phyloP scores from a whole-genome alignment of 2,888 invertebrate genomes.

The Rhodophaea formosa region DNA sequence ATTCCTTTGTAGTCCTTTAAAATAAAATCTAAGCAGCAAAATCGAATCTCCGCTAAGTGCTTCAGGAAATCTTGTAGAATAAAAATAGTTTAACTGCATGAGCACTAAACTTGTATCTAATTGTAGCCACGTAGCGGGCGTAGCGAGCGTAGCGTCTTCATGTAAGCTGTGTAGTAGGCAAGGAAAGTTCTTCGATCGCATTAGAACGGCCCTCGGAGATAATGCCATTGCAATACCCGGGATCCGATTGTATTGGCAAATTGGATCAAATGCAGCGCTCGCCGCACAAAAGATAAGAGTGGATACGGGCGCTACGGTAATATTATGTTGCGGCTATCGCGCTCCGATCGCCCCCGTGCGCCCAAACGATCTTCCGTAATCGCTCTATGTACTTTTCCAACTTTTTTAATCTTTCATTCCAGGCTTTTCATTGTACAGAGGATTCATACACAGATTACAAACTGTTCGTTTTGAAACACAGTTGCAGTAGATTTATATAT shows the following conservation, averaged over 20 bases:
- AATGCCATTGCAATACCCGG: slow-evolving; percentile 78
- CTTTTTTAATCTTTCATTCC: slow-evolving; percentile 48
- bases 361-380: slow-evolving; percentile 48
- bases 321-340: slow-evolving; percentile 66
- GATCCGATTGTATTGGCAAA: slow-evolving; percentile 81
- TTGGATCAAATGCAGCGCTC: slow-evolving; percentile 81
- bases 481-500: too few relatives aligned
- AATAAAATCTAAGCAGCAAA: slow-evolving; percentile 15
- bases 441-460: slow-evolving; percentile 43
- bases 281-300: slow-evolving; percentile 76
- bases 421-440: slow-evolving; percentile 42
- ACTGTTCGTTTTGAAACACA: slow-evolving; percentile 29
- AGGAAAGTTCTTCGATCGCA: slow-evolving; percentile 67
- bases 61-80: slow-evolving; percentile 14
- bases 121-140: slow-evolving; percentile 12
- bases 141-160: slow-evolving; percentile 3
- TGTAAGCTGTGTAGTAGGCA: slow-evolving; percentile 31
- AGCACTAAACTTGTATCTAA: slow-evolving; percentile 17
- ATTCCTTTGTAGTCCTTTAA: slow-evolving; percentile 7
- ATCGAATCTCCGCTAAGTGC: slow-evolving; percentile 6
- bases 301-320: slow-evolving; percentile 59
- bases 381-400: slow-evolving; percentile 44
- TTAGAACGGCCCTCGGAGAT: slow-evolving; percentile 68
- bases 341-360: slow-evolving; percentile 44
- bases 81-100: slow-evolving; percentile 12